Percentiles rank a stretch among this genome's conserved stretches.
phyloP scores from a whole-genome alignment of 2,888 invertebrate species.

The Luffia ferchaultella region DNA sequence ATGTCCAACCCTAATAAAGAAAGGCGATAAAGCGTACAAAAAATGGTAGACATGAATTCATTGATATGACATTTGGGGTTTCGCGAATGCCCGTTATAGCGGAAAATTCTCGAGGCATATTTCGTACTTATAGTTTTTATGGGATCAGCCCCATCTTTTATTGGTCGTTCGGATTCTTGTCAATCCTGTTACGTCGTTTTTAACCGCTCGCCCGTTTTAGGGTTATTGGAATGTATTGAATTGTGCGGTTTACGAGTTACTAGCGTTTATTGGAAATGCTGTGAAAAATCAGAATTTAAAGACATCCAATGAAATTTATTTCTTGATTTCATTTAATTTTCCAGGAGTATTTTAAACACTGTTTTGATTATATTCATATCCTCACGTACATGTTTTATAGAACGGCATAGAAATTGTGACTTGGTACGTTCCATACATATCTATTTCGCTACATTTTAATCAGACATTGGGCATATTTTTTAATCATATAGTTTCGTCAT shows the following conservation, averaged over 20 bases:
- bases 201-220: slow-evolving; percentile 21
- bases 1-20: slow-evolving; percentile 59
- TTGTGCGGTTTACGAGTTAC: background rate
- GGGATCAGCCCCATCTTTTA: slow-evolving; percentile 54
- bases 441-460: too few species aligned
- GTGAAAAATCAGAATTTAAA: too few species aligned
- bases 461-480: too few species aligned
- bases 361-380: too few species aligned
- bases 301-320: too few species aligned
- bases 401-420: too few species aligned
- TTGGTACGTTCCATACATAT: too few species aligned
- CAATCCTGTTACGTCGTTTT: slow-evolving; percentile 52
- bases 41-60: slow-evolving; percentile 62
- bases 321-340: too few species aligned
- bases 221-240: slow-evolving; percentile 13
- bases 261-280: background rate
- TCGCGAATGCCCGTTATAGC: slow-evolving; percentile 51
- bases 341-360: too few species aligned
- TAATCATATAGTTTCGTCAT: too few species aligned
- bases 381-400: too few species aligned
- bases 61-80: slow-evolving; percentile 61
- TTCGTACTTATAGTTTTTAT: slow-evolving; percentile 60
- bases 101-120: slow-evolving; percentile 33
- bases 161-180: slow-evolving; percentile 54
- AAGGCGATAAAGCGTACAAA: slow-evolving; percentile 58